phyloP scores from a whole-genome alignment of 2,888 invertebrate genomes.

The Lordiphosa andalusiaca region DNA sequence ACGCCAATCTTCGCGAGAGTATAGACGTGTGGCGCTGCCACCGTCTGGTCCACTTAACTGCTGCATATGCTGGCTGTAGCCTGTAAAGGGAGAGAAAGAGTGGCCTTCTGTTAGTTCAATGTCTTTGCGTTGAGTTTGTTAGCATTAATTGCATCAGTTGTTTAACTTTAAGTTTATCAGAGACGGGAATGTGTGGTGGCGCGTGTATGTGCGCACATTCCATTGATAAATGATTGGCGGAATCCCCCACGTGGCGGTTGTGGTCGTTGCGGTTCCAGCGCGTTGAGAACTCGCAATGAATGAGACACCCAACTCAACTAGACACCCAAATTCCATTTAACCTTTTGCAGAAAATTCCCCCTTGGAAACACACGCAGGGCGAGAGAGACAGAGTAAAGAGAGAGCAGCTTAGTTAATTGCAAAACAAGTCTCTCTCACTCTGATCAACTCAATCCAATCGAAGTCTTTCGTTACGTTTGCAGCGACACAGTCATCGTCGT shows the following conservation, averaged over 20 bases:
- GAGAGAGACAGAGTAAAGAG: constrained; percentile 3
- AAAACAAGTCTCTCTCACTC: constrained; percentile 13
- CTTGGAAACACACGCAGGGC: constrained; percentile 4
- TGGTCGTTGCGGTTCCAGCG: constrained; percentile 44
- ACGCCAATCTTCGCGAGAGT: constrained; percentile 83
- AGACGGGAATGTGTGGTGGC: constrained; percentile 9
- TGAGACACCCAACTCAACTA: constrained; percentile 14
- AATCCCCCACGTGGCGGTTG: constrained; percentile 41
- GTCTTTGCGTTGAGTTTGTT: constrained; percentile 40
- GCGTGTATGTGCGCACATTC: constrained; percentile 36
- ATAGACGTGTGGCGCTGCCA: constrained; percentile 55
- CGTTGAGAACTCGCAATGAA: constrained; percentile 66
- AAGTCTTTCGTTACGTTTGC: not conserved
- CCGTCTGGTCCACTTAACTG: constrained; percentile 21
- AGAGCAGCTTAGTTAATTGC: constrained; percentile 3
- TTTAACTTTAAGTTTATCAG: constrained; percentile 40
- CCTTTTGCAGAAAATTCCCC: constrained; percentile 46
- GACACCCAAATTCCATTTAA: constrained; percentile 11
- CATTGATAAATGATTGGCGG: constrained; percentile 60
- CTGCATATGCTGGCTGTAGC: constrained; percentile 68
- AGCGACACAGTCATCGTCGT: constrained; percentile 23
- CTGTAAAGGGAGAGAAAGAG: constrained; percentile 46
- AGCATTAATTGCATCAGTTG: constrained; percentile 49
- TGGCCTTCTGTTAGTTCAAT: too few species aligned
- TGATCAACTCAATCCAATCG: too few species aligned